Base-by-base conservation (phyloP, 2,888 invertebrate species). In the Cremastinae sp. region DNA sequence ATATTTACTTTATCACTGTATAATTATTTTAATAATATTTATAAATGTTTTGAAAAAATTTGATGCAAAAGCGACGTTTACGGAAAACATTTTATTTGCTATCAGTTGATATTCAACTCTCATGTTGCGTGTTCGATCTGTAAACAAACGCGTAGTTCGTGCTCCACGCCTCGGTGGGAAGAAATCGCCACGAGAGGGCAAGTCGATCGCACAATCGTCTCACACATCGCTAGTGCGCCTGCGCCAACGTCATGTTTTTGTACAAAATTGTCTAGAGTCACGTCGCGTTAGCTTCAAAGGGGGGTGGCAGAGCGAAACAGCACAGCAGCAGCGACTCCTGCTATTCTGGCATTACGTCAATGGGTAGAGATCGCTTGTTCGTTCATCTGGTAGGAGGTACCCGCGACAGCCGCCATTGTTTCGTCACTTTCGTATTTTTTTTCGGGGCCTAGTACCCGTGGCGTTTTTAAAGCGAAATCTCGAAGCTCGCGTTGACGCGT, bases 281-380 rank as follows among this genome's bases (percentile, higher is more conserved):
- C 65, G 65, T 35, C 53, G 53, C 18, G 41, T 22, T 14, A 20
- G 0, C 12, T 45, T 3, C 20, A 10, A 10, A 10, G 20, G 9
- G 14, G 68, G 22, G 45, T 47, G 20, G 20, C 8, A 37, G 22
- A 51, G 47, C 39, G 68, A 68, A 61, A 61, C 61, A 69, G 74
- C 58, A 65, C 58, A 37, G 45, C 55, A 66, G 65, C 80, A 80
- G 72, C 82, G 77, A 75, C 78, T 79, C 78, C 87, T 86, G 86
- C 86, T 83, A 86, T 85, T 85, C 84, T 86, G 86, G 84, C 85
- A 84, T 86, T 87, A 86, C 87, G 87, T 87, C 87, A 87, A 85
- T 86, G 83, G 83, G 53, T 85, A 82, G 84, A 84, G 80, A 80
- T 85, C 69, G 76, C 81, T 84, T 79, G 82, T 81, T 84, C 83